phyloP scores from a whole-genome alignment of 1,140 invertebrate species.

The Bombus sylvicola region DNA sequence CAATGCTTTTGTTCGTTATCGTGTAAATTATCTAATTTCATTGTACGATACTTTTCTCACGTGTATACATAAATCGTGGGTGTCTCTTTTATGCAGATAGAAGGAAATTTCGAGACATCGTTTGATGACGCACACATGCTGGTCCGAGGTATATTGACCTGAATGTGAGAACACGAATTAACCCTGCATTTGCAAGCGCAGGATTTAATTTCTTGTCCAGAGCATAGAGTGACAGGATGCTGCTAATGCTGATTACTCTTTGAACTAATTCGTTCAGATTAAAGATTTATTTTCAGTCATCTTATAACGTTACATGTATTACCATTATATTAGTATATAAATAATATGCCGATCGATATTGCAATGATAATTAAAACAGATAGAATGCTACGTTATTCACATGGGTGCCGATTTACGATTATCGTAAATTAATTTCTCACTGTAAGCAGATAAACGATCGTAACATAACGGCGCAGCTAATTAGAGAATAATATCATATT shows the following conservation, averaged over 20 bases:
- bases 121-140: slow-evolving; percentile 6
- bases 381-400: background rate
- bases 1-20: background rate
- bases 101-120: background rate
- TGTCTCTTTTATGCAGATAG: background rate
- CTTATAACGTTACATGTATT: no score
- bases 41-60: background rate
- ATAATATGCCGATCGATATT: background rate
- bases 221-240: background rate
- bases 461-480: background rate
- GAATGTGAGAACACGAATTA: slow-evolving; percentile 1
- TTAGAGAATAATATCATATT: background rate
- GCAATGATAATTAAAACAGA: background rate
- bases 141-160: background rate
- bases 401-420: background rate
- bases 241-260: background rate
- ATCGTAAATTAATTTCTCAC: background rate
- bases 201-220: background rate
- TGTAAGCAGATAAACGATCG: background rate
- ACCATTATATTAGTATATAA: background rate
- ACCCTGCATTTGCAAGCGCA: background rate
- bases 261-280: background rate
- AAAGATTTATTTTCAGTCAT: background rate
- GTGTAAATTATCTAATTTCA: background rate
- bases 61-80: background rate